Evolutionary conservation across 2,888 invertebrate genomes (phyloP).

Genomic region (Osmoderma eremita): DNA sequence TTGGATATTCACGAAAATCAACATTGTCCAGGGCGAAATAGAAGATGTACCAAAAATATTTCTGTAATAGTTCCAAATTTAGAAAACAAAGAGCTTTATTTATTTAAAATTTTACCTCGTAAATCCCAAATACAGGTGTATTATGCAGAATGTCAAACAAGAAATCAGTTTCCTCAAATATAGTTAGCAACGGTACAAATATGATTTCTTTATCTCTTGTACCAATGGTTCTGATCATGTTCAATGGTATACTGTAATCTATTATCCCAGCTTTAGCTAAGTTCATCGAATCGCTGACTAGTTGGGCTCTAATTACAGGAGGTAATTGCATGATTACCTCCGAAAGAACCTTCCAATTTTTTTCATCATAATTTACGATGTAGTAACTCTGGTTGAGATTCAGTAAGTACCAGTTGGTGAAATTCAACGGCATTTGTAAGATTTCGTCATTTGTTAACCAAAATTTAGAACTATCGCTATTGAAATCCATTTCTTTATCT

Average conservation of each 20-base stretch:
- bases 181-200: conserved; percentile 71
- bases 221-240: conserved; percentile 66
- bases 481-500: conserved; percentile 55
- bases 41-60: conserved; percentile 57
- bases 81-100: conserved; percentile 41
- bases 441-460: conserved; percentile 66
- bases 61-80: conserved; percentile 25
- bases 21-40: conserved; percentile 65
- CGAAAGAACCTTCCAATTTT: conserved; percentile 69
- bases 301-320: conserved; percentile 71
- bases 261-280: conserved; percentile 69
- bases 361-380: conserved; percentile 73
- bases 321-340: conserved; percentile 69
- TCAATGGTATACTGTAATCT: conserved; percentile 68
- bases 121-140: conserved; percentile 70
- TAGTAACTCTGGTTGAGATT: conserved; percentile 75
- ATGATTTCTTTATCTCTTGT: conserved; percentile 61
- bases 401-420: conserved; percentile 70
- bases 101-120: conserved; percentile 64
- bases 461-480: conserved; percentile 61
- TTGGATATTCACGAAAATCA: conserved; percentile 64
- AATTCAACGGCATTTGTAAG: conserved; percentile 53
- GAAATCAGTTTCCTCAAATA: conserved; percentile 69
- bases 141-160: conserved; percentile 69
- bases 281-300: conserved; percentile 75